Conservation (phyloP, 2,888 invertebrate species). For the Epirrita christyi region DNA sequence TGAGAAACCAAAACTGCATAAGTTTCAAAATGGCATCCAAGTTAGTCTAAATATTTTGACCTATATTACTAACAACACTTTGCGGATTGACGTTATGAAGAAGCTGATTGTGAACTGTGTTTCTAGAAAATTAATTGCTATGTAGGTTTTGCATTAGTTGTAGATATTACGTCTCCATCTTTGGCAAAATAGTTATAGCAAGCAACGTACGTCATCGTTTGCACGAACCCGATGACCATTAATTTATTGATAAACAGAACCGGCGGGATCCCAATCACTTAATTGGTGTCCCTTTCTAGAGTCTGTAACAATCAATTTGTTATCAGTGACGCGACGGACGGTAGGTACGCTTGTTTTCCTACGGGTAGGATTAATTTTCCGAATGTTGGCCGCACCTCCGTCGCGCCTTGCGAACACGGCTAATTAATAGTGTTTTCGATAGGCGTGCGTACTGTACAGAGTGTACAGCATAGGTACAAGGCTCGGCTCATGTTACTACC, state of each 20-base stretch:
- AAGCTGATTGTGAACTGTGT: constrained; percentile 11
- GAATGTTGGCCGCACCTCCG: constrained; percentile 78
- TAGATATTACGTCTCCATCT: background rate
- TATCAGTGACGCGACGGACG: constrained; percentile 49
- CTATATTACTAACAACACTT: no score
- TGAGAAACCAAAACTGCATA: background rate
- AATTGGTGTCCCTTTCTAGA: constrained; percentile 66
- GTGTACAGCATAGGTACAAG: constrained; percentile 22
- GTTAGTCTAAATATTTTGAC: no score
- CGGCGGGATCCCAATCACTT: constrained; percentile 71
- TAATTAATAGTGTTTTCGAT: constrained; percentile 82
- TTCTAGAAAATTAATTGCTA: background rate
- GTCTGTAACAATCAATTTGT: constrained; percentile 72
- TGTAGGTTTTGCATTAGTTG: no score
- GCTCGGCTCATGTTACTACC: constrained; percentile 67
- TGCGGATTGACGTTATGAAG: no score
- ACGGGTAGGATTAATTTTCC: constrained; percentile 79
- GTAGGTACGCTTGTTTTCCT: constrained; percentile 62
- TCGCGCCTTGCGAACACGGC: constrained; percentile 67
- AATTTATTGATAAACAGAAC: constrained; percentile 65
- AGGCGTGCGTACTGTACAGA: constrained; percentile 47
- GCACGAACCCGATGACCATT: constrained; percentile 52
- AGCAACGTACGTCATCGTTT: constrained; percentile 48
- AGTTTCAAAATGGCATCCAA: no score
- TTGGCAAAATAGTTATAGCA: background rate